These are phyloP conservation scores for Yponomeuta cagnagella DNA, from an alignment of 2,888 invertebrate genomes.

Conservation along the genomic window DNA sequence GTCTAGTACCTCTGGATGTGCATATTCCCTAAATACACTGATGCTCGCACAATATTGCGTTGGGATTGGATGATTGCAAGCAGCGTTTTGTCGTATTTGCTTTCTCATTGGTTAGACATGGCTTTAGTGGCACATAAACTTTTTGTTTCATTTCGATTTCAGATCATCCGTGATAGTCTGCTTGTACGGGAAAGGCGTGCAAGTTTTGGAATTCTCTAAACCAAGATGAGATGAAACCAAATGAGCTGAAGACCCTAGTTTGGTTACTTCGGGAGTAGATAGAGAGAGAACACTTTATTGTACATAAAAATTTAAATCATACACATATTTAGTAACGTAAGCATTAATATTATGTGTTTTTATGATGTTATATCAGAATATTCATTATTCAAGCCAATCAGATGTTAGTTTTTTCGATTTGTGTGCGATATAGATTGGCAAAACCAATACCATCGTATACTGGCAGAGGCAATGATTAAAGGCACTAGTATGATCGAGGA, in stretches of 20 bases:
- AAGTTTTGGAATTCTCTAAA: conserved; percentile 32
- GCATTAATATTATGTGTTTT: not conserved
- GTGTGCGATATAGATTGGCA: not conserved
- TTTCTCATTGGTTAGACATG: too few relatives aligned
- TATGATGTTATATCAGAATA: not conserved
- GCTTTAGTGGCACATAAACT: not conserved
- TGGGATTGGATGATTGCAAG: too few relatives aligned
- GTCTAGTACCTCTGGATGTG: too few relatives aligned
- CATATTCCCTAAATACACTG: too few relatives aligned
- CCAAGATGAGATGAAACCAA: not conserved
- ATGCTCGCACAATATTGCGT: too few relatives aligned
- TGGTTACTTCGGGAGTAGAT: not conserved
- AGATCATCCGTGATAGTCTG: conserved; percentile 39
- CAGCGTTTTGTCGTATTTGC: too few relatives aligned
- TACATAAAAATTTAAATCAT: too few relatives aligned
- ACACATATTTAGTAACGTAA: not conserved
- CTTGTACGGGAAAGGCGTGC: conserved; percentile 52
- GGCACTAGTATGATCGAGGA: too few relatives aligned
- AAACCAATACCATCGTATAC: too few relatives aligned
- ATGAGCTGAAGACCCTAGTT: not conserved
- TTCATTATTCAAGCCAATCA: not conserved
- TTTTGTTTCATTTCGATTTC: conserved; percentile 22
- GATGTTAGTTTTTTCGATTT: not conserved
- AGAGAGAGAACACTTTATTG: too few relatives aligned
- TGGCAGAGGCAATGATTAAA: too few relatives aligned